Percentiles rank a stretch among this genome's conserved stretches.
These are phyloP conservation scores for Fukomys damarensis DNA, from an alignment of 2,113 vertebrate species.

Conservation along the genomic window DNA sequence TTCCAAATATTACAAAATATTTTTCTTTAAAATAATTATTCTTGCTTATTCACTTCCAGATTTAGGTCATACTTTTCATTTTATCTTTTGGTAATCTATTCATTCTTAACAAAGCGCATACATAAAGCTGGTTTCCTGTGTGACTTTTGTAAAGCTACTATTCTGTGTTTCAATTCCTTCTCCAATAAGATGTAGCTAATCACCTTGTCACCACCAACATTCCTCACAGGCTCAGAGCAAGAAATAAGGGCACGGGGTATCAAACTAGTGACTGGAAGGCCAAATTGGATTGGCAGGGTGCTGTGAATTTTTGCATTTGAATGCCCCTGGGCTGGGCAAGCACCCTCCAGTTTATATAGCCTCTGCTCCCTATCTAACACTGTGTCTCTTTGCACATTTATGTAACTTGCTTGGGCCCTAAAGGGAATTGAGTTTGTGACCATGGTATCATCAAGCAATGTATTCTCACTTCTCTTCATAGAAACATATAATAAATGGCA, in stretches of 20 bases:
- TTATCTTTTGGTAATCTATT: neutral
- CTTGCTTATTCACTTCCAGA: constrained; percentile 18
- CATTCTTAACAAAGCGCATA: constrained; percentile 4
- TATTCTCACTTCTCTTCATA: neutral
- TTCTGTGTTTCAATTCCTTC: constrained; percentile 59
- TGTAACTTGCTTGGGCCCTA: constrained; percentile 2
- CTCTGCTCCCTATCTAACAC: constrained; percentile 49
- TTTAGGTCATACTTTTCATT: constrained; percentile 25
- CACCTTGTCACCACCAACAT: constrained; percentile 44
- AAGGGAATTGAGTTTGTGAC: constrained; percentile 53
- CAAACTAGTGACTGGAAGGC: constrained; percentile 53
- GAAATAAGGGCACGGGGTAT: constrained; percentile 50
- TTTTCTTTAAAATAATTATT: constrained; percentile 29
- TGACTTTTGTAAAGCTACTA: constrained; percentile 55
- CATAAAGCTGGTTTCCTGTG: constrained; percentile 40
- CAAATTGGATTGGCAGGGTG: constrained; percentile 58
- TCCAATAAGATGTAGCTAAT: constrained; percentile 69
- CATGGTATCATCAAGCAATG: neutral
- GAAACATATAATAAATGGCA: constrained; percentile 4
- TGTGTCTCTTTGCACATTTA: constrained; percentile 17
- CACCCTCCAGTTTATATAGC: constrained; percentile 9
- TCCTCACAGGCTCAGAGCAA: constrained; percentile 29
- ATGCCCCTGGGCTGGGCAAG: constrained; percentile 55
- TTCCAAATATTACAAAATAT: constrained; percentile 60
- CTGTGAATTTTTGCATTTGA: constrained; percentile 42